Evolutionary conservation across 1,140 invertebrate species (phyloP).

Genomic region (Drosophila grimshawi): DNA sequence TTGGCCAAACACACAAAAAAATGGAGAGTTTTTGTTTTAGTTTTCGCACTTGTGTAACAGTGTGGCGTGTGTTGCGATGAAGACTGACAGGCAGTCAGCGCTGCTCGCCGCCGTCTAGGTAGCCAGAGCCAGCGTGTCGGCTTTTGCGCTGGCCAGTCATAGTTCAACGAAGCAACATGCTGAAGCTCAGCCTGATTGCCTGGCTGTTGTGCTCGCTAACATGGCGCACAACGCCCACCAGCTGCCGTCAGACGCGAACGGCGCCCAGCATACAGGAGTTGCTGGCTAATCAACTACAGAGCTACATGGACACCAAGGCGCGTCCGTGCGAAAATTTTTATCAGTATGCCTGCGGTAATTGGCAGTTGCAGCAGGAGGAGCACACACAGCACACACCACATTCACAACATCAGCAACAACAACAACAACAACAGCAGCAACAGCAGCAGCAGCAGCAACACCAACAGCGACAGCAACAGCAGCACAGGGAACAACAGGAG

Average conservation of each 20-base stretch:
- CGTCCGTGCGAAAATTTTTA: slow-evolving; percentile 81
- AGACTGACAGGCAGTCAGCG: slow-evolving; percentile 61
- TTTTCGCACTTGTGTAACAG: not conserved
- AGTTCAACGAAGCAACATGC: slow-evolving; percentile 63
- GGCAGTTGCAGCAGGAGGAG: slow-evolving; percentile 70
- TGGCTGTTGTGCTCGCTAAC: slow-evolving; percentile 70
- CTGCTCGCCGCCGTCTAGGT: slow-evolving; percentile 4
- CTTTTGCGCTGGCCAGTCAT: slow-evolving; percentile 28
- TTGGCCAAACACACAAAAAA: no score
- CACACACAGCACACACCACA: slow-evolving; percentile 43
- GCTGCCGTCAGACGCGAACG: slow-evolving; percentile 67
- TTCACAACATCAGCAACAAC: slow-evolving; percentile 15
- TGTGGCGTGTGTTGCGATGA: slow-evolving; percentile 50
- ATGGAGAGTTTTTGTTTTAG: not conserved
- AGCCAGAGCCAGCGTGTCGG: slow-evolving; percentile 7
- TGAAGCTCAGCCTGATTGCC: slow-evolving; percentile 71
- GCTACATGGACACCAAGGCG: slow-evolving; percentile 72
- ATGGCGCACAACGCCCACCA: slow-evolving; percentile 78
- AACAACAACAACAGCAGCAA: slow-evolving; percentile 2
- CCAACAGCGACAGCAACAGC: slow-evolving; percentile 25
- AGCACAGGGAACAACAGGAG: slow-evolving; percentile 21
- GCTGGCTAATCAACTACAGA: slow-evolving; percentile 70
- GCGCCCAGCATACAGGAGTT: slow-evolving; percentile 65
- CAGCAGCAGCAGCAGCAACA: slow-evolving; percentile 57
- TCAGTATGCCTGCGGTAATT: slow-evolving; percentile 80